These are phyloP conservation scores for Pterostichus niger DNA, from an alignment of 2,888 invertebrate species.

Conservation along the genomic window DNA sequence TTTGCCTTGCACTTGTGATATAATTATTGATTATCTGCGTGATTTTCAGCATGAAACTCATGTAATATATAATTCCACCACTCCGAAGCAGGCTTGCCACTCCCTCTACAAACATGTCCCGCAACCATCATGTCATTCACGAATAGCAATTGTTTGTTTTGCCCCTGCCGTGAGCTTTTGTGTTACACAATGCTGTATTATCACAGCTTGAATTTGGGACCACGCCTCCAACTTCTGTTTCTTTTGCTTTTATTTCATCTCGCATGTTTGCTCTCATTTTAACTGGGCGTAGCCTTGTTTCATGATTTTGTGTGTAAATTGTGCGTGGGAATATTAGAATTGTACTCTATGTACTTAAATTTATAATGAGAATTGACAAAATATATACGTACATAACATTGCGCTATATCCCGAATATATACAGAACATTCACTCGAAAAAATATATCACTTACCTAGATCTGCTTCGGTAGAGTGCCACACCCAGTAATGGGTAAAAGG, in stretches of 20 bases:
- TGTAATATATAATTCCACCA: no score
- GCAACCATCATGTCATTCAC: not conserved
- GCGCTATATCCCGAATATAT: no score
- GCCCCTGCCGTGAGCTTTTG: conserved; percentile 6
- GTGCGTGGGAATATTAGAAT: not conserved
- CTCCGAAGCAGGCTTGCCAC: not conserved
- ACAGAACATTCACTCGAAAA: no score
- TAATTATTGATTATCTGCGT: no score
- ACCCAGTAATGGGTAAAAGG: no score
- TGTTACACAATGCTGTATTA: not conserved
- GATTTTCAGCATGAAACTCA: no score
- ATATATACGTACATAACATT: no score
- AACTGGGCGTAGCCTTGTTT: not conserved
- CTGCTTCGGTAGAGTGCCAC: no score
- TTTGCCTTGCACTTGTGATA: no score
- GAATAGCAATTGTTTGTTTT: not conserved
- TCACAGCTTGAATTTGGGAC: not conserved
- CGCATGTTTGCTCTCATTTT: conserved; percentile 21
- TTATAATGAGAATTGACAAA: no score
- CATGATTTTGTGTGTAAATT: not conserved
- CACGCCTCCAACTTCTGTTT: not conserved
- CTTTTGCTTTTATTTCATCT: conserved; percentile 2
- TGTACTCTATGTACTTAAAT: no score
- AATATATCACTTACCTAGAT: no score
- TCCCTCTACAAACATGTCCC: not conserved